Conservation (phyloP, 1,140 invertebrate genomes). For the Drosophila chauvacae region DNA sequence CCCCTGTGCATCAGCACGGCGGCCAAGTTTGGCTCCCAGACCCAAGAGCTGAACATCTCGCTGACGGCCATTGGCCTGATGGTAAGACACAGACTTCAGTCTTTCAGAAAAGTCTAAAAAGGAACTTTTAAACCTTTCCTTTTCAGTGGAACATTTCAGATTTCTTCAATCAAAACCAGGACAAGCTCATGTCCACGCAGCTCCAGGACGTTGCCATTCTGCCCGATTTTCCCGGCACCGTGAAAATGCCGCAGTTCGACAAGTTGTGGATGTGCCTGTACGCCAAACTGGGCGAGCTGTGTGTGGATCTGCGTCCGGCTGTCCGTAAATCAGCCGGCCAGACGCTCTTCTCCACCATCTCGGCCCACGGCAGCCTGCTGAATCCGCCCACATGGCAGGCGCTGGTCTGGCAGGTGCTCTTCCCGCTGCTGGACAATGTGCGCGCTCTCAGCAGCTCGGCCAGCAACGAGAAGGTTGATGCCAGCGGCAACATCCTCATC, state of each 20-base stretch:
- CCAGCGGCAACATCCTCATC: slow-evolving; percentile 96
- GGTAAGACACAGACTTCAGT: slow-evolving; percentile 86
- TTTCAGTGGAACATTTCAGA: slow-evolving; percentile 96
- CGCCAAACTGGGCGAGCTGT: slow-evolving; percentile 93
- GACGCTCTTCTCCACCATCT: slow-evolving; percentile 98
- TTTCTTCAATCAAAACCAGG: slow-evolving; percentile 97
- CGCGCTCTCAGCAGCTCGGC: slow-evolving; percentile 94
- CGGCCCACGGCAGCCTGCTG: slow-evolving; percentile 95
- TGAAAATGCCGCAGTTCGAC: slow-evolving; percentile 95
- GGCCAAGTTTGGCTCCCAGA: slow-evolving; percentile 98
- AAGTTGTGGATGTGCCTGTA: slow-evolving; percentile 98
- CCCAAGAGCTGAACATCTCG: slow-evolving; percentile 98
- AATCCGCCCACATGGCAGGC: slow-evolving; percentile 95
- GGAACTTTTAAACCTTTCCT: slow-evolving; percentile 38
- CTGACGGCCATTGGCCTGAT: slow-evolving; percentile 98
- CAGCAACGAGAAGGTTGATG: slow-evolving; percentile 96
- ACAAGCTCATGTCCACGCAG: slow-evolving; percentile 91
- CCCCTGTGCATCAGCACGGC: slow-evolving; percentile 97
- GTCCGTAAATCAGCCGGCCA: slow-evolving; percentile 99
- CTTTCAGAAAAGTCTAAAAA: neutral
- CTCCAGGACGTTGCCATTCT: slow-evolving; percentile 89
- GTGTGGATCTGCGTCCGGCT: slow-evolving; percentile 97
- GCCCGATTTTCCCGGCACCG: slow-evolving; percentile 92
- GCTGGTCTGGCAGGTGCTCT: slow-evolving; percentile 96
- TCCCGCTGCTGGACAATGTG: slow-evolving; percentile 97